These are phyloP conservation scores for Philereme transversata DNA, from an alignment of 2,888 invertebrate species.

Conservation along the genomic window DNA sequence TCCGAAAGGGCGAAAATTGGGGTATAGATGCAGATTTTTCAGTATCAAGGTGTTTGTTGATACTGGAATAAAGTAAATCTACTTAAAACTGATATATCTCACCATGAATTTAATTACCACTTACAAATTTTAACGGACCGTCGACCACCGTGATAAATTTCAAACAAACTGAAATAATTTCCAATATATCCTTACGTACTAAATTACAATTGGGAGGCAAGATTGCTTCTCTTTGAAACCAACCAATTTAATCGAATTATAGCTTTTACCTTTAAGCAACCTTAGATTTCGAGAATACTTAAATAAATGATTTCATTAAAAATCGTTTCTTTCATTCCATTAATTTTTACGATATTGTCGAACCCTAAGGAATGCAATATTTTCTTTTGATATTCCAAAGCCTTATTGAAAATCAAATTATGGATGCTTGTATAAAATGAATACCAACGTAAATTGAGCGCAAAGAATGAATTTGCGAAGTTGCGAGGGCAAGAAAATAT, in stretches of 20 bases:
- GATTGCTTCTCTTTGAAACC: constrained; percentile 40
- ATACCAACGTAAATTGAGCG: too few relatives aligned
- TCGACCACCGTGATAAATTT: background rate
- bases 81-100: background rate
- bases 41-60: background rate
- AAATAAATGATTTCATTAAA: background rate
- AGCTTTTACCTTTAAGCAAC: background rate
- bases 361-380: too few relatives aligned
- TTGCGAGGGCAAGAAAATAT: too few relatives aligned
- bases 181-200: constrained; percentile 31
- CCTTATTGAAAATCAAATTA: too few relatives aligned
- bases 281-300: background rate
- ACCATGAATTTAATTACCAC: background rate
- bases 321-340: too few relatives aligned
- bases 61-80: background rate
- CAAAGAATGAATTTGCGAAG: too few relatives aligned
- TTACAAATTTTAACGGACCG: background rate
- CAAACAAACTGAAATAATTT: background rate
- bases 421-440: too few relatives aligned
- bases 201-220: constrained; percentile 54
- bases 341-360: too few relatives aligned
- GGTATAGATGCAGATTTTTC: too few relatives aligned
- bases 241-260: constrained; percentile 3
- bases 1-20: too few relatives aligned
- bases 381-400: too few relatives aligned